Evolutionary conservation across 2,113 vertebrate genomes (phyloP).

Genomic region (Genyomyrus donnyi): DNA sequence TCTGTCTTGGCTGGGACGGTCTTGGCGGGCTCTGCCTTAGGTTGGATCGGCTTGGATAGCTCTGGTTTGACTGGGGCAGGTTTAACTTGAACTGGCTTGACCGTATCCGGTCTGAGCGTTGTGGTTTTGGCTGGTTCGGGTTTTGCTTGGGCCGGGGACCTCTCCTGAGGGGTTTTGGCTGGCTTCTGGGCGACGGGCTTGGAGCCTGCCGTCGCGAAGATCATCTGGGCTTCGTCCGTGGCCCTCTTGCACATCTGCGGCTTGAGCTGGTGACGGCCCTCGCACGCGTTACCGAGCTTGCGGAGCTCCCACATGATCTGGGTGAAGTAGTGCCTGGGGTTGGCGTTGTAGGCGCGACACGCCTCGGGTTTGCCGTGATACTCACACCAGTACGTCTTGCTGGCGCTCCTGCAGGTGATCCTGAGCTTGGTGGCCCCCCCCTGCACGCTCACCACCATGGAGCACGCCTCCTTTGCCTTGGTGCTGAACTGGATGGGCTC

Average conservation of each 20-base stretch:
- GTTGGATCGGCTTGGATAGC: not conserved
- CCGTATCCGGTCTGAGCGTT: not conserved
- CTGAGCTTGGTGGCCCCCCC: conserved; percentile 56
- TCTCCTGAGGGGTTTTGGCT: not conserved
- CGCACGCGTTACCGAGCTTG: conserved; percentile 60
- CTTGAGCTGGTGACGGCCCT: conserved; percentile 49
- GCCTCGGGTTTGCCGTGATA: conserved; percentile 59
- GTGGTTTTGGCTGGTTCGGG: conserved; percentile 3
- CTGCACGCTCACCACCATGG: conserved; percentile 51
- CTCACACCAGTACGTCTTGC: conserved; percentile 67
- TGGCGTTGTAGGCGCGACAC: conserved; percentile 63
- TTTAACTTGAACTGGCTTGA: conserved; percentile 12
- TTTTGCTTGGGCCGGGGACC: not conserved
- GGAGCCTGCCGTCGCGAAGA: conserved; percentile 39
- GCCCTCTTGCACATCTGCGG: conserved; percentile 67
- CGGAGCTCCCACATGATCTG: conserved; percentile 62
- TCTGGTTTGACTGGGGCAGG: conserved; percentile 19
- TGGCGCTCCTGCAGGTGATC: conserved; percentile 53
- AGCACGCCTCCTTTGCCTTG: conserved; percentile 60
- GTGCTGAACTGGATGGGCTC: conserved; percentile 64
- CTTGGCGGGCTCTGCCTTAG: not conserved
- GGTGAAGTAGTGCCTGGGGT: conserved; percentile 66
- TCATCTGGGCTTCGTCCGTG: conserved; percentile 59
- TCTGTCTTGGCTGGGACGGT: not conserved
- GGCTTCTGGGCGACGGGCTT: conserved; percentile 10